Base-by-base conservation (phyloP, 2,113 vertebrate genomes). In the Forbesichthys papilliferus region DNA sequence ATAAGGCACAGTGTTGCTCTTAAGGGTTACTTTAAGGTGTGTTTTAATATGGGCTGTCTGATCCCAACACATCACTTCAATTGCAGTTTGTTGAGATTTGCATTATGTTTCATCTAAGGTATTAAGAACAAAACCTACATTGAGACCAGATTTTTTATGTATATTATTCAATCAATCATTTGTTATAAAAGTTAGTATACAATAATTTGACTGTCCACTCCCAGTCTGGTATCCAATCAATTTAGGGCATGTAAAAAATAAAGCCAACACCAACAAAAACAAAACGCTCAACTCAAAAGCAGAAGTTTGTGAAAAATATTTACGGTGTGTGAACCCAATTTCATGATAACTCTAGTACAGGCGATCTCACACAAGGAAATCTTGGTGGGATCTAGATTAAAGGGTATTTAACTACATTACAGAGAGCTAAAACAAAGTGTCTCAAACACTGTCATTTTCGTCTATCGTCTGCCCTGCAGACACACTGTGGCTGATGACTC, bases 371-470 rank as follows among this genome's bases (percentile, higher is more conserved):
- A 61, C 79, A 85, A 83, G 73, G 86, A 84, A 84, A 79, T 61
- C 77, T 56, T 62, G 54, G 69, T 77, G 68, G 68, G 16, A 82
- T 84, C 82, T 77, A 52, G 64, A 74, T 58, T 64, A 70, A 71
- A 18, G 77, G 75, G 68, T 66, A 67, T 61, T 27, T 71, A 81
- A 79, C 73, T 83, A 77, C 77, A 66, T 11, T 74, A 74, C 68
- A 85, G 71, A 88, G 79, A 83, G 80, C 78, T 20, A 88, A 92
- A 87, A 77, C 74, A 71, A 85, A 78, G 75, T 63, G 48, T 54
- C 62, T 18, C 72, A 66, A 63, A 79, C 80, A 72, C 82, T 90
- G 70, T 89, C 86, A 90, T 91, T 91, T 87, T 84, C 82, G 81
- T 27, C 27, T 27, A 68, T 73, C 66, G 75, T 85, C 75, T 74